Evolutionary conservation across 2,113 vertebrate genomes (phyloP).

Genomic region (Neoarius graeffei): DNA sequence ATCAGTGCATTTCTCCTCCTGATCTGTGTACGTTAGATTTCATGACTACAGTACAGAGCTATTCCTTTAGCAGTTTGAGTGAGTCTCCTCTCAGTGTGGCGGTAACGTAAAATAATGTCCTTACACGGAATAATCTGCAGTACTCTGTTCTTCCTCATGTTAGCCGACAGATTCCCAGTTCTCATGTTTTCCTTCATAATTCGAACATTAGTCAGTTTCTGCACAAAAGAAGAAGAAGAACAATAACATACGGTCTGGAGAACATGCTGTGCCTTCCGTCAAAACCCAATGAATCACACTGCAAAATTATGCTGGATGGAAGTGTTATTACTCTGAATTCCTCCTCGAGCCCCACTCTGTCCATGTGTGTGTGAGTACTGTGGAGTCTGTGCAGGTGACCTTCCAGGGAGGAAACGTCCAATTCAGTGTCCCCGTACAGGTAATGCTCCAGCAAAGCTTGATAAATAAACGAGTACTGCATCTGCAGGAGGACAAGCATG

Average conservation of each 20-base stretch:
- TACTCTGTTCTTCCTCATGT: constrained; percentile 98
- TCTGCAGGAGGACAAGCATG: constrained; percentile 67
- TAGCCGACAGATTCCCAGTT: constrained; percentile 91
- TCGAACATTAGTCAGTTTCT: constrained; percentile 96
- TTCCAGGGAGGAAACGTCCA: constrained; percentile 94
- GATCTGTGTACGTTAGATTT: not conserved
- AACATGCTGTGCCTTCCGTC: not conserved
- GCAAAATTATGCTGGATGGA: too few species aligned
- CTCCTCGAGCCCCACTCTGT: constrained; percentile 91
- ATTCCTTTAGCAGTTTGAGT: not conserved
- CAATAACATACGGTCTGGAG: not conserved
- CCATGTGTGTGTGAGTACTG: constrained; percentile 72
- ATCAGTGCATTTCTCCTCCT: not conserved
- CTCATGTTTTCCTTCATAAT: constrained; percentile 99
- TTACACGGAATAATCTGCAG: constrained; percentile 99
- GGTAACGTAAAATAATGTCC: constrained; percentile 48
- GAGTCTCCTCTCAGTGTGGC: not conserved
- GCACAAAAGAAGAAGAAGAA: constrained; percentile 4
- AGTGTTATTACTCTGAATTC: constrained; percentile 85
- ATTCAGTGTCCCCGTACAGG: constrained; percentile 96
- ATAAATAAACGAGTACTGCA: constrained; percentile 98
- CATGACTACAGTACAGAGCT: not conserved
- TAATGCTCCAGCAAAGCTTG: constrained; percentile 97
- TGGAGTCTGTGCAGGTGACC: constrained; percentile 91
- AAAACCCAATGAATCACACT: not conserved